Evolutionary conservation across 2,113 vertebrate genomes (phyloP).

Genomic region (Sturnus vulgaris): DNA sequence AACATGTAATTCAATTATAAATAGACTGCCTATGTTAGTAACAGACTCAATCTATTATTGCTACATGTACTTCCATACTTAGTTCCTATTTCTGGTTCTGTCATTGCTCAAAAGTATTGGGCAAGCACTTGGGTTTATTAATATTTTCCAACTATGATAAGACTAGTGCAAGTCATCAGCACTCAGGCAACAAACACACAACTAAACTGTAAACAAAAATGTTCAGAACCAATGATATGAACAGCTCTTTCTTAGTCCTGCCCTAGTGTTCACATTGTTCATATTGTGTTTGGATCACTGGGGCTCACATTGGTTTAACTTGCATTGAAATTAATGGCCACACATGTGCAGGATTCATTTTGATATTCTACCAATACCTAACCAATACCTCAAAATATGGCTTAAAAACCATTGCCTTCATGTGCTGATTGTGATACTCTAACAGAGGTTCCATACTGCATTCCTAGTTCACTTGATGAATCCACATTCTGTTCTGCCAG

Average conservation of each 20-base stretch:
- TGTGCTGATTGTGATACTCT: background rate
- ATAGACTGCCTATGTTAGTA: background rate
- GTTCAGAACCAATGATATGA: background rate
- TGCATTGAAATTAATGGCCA: background rate
- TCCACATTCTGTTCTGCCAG: background rate
- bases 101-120: background rate
- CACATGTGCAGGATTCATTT: background rate
- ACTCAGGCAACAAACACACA: background rate
- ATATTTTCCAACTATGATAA: background rate
- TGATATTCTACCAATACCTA: background rate
- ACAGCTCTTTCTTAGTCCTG: background rate
- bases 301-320: background rate
- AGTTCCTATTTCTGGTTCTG: background rate
- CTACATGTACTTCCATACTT: background rate
- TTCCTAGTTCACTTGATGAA: background rate
- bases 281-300: background rate
- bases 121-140: background rate
- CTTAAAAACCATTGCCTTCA: background rate
- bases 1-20: background rate
- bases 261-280: background rate
- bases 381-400: background rate
- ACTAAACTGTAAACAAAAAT: background rate
- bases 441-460: background rate
- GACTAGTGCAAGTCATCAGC: background rate
- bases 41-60: background rate